Evolutionary conservation across 1,140 invertebrate genomes (phyloP).

Genomic region (Ectropis grisescens): DNA sequence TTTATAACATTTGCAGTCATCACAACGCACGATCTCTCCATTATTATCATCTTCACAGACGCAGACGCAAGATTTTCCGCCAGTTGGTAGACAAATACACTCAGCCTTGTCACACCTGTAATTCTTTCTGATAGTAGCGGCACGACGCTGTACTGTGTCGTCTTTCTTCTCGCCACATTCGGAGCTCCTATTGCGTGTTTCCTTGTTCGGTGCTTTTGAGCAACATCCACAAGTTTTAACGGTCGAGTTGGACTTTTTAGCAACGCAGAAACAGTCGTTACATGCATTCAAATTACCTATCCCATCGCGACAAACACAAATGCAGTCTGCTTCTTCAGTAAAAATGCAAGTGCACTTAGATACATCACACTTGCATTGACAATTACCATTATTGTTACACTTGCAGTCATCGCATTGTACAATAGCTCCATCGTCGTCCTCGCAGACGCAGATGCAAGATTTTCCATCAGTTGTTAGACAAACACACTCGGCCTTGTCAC

Average conservation of each 20-base stretch:
- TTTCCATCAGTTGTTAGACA: constrained; percentile 7
- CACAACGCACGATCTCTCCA: constrained; percentile 3
- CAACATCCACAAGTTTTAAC: too few species aligned
- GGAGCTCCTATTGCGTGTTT: too few species aligned
- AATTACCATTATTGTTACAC: constrained; percentile 2
- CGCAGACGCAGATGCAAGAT: constrained; percentile 12
- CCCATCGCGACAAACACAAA: constrained; percentile 21
- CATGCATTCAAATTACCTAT: constrained; percentile 15
- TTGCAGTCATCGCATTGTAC: constrained; percentile 9
- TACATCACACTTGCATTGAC: constrained; percentile 10
- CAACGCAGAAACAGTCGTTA: constrained; percentile 11
- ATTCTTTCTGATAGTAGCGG: too few species aligned
- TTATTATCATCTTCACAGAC: constrained; percentile 9
- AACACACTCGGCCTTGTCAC: constrained; percentile 7
- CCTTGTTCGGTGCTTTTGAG: too few species aligned
- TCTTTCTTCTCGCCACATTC: too few species aligned
- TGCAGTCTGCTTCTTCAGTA: constrained; percentile 13
- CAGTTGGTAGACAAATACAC: constrained; percentile 9
- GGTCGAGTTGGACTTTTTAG: constrained; percentile 1
- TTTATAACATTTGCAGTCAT: constrained; percentile 9
- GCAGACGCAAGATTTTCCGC: constrained; percentile 9
- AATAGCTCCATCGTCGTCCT: neutral
- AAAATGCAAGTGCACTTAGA: constrained; percentile 17
- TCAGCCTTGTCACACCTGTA: constrained; percentile 8
- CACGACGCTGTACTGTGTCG: too few species aligned